Base-by-base conservation (phyloP, 2,888 invertebrate genomes). In the Seira ritae region DNA sequence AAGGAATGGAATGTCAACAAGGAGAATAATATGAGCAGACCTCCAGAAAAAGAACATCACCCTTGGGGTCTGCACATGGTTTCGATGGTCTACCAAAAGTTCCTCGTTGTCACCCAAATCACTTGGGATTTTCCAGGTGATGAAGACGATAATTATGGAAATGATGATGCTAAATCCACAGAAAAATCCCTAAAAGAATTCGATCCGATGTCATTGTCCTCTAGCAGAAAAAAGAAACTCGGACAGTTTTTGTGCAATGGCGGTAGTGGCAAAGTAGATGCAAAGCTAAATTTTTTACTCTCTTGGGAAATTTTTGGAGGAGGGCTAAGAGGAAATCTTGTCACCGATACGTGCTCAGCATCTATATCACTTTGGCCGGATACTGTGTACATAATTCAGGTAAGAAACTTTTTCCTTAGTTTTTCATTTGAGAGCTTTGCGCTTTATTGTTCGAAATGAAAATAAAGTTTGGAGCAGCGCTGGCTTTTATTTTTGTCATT, bases 221-320 rank as follows among this genome's bases (percentile, higher is more conserved):
- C 31, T 8, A n/a, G n/a, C n/a, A n/a, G n/a, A n/a, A 60, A 55
- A 23, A 17, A 22, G 60, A 31, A 20, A 37, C 31, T 17, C 17
- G 42, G 37, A 66, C 6, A 23, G 22, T 19, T 19, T 66, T 4
- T 15, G 12, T 12, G 66, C 24, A 80, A 55, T 71, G 55, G 10
- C 20, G 71, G 69, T 19, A 65, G 46, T 31, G 67, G 50, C 19
- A 60, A 6, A 65, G 24, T 19, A 69, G 77, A 19, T 42, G 55
- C 20, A 80, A 31, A 68, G 66, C 72, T 76, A 66, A 81, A 95
- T 83, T 95, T 95, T 91, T 92, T 95, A 90, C 95, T 95, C 79
- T 95, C 95, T 84, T 95, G 95, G 95, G 95, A 95, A 92, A 94
- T 95, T 78, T 95, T 94, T 90, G 95, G 95, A 82, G 95, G 95